phyloP scores from a whole-genome alignment of 2,888 invertebrate species.

The Graphium colonna region DNA sequence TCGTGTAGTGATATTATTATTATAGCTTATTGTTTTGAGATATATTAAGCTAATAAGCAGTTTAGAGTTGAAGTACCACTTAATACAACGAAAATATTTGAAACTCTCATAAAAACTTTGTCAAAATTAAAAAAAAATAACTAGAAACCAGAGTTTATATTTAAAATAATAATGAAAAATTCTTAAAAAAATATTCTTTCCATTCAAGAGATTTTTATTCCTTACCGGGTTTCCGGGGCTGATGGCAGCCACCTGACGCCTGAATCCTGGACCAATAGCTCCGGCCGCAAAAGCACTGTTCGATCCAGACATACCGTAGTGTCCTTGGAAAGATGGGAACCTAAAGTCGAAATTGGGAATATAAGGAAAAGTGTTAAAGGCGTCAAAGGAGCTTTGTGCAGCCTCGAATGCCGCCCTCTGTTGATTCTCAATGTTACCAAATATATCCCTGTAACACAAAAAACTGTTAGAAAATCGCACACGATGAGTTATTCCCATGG shows the following conservation, averaged over 20 bases:
- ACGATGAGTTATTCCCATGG: neutral
- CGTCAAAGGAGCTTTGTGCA: slow-evolving; percentile 63
- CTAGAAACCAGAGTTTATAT: too few relatives aligned
- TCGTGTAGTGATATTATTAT: too few relatives aligned
- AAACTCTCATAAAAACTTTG: too few relatives aligned
- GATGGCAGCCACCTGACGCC: slow-evolving; percentile 79
- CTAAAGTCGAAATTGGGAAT: slow-evolving; percentile 56
- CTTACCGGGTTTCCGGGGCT: slow-evolving; percentile 82
- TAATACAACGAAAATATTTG: too few relatives aligned
- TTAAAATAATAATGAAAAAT: too few relatives aligned
- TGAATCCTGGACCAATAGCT: slow-evolving; percentile 73
- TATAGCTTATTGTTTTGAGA: too few relatives aligned
- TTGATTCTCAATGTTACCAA: slow-evolving; percentile 51
- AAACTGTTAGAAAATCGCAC: slow-evolving; percentile 10
- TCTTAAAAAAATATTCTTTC: too few relatives aligned
- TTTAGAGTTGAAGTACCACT: too few relatives aligned
- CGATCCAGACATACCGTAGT: slow-evolving; percentile 32
- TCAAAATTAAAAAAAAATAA: too few relatives aligned
- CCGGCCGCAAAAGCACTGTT: slow-evolving; percentile 75
- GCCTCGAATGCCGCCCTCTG: slow-evolving; percentile 52
- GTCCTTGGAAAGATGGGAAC: slow-evolving; percentile 38
- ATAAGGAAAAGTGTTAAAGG: slow-evolving; percentile 52
- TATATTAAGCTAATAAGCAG: too few relatives aligned
- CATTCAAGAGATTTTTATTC: too few relatives aligned
- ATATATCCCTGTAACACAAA: slow-evolving; percentile 54